Conservation (phyloP, 2,797 vertebrate genomes). For the Odontamblyopus lacepedii region DNA sequence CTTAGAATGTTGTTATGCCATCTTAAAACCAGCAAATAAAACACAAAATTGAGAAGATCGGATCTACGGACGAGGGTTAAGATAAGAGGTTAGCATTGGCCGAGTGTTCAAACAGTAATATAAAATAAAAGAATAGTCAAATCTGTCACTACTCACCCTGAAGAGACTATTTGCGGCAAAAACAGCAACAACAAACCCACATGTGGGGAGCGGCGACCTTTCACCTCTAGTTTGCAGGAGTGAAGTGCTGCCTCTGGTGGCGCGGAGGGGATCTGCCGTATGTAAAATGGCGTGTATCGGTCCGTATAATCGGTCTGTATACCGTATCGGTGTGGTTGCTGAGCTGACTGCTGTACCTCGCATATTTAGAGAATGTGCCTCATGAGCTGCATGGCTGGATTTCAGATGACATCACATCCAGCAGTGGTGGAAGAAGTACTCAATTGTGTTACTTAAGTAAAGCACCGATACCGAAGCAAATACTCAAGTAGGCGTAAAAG, state of each 20-base stretch:
- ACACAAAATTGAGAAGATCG: not conserved
- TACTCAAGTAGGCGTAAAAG: no score
- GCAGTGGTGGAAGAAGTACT: no score
- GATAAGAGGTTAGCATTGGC: not conserved
- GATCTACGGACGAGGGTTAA: not conserved
- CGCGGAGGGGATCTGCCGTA: not conserved
- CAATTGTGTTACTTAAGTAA: no score
- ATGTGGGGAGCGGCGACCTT: not conserved
- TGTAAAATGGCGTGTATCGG: not conserved
- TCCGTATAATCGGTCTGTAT: no score
- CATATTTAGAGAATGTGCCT: no score
- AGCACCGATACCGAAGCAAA: no score
- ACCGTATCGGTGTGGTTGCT: no score
- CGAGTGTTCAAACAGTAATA: not conserved
- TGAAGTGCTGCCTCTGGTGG: not conserved
- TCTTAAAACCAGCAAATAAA: not conserved
- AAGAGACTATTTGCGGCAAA: no score
- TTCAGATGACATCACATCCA: no score
- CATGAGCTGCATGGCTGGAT: no score
- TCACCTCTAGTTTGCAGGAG: not conserved
- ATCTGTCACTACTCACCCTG: not conserved
- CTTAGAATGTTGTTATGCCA: not conserved
- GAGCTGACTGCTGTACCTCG: no score
- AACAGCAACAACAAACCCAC: constrained; percentile 4
- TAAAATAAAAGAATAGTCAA: not conserved